phyloP scores from a whole-genome alignment of 2,797 vertebrate genomes.

The Lerista edwardsae region DNA sequence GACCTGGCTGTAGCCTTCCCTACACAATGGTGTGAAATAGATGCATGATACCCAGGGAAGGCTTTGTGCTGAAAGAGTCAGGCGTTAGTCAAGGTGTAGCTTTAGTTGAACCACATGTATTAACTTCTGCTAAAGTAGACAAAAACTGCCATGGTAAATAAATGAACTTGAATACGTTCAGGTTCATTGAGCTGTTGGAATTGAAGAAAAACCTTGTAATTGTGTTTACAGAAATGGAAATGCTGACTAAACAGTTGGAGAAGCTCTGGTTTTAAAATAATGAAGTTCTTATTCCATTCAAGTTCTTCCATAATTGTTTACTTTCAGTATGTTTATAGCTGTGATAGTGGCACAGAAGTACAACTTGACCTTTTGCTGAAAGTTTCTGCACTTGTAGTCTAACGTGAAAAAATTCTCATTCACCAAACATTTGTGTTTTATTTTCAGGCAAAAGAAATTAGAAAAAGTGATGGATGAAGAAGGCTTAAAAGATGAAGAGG shows the following conservation, averaged over 20 bases:
- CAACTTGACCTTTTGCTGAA: neutral
- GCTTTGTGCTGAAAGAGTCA: neutral
- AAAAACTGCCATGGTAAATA: neutral
- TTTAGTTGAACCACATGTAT: neutral
- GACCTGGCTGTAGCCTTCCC: neutral
- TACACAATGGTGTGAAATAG: neutral
- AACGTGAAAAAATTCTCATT: constrained; percentile 21
- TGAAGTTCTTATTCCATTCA: neutral
- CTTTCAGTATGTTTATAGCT: neutral
- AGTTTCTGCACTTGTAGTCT: neutral
- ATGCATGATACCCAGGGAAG: neutral
- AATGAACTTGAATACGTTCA: neutral
- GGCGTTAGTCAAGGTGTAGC: neutral
- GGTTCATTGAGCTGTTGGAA: neutral
- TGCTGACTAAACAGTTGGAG: neutral
- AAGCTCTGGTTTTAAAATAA: neutral
- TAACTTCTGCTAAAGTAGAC: neutral
- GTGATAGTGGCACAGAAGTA: neutral
- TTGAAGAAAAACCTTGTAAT: neutral
- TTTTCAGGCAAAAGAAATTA: constrained; percentile 91
- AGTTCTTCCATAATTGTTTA: neutral
- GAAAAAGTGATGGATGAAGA: constrained; percentile 99
- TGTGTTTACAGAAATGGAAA: neutral
- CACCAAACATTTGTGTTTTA: constrained; percentile 22
- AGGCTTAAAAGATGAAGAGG: constrained; percentile 96